Evolutionary conservation across 2,113 vertebrate species (phyloP).

Genomic region (Anarhynchus alexandrinus): DNA sequence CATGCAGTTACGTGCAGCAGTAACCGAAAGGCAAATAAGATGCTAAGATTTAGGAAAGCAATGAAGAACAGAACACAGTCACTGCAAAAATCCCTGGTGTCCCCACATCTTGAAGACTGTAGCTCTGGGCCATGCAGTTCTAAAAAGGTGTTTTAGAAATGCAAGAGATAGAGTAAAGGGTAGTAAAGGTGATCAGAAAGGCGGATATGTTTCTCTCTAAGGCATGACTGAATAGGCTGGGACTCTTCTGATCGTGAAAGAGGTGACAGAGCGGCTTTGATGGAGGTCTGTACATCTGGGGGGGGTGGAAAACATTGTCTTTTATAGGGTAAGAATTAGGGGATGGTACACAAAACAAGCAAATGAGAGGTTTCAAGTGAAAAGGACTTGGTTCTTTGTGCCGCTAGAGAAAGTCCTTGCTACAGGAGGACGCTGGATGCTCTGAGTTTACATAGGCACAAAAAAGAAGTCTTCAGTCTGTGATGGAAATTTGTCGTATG

Average conservation of each 20-base stretch:
- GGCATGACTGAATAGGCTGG: neutral
- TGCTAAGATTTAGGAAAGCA: neutral
- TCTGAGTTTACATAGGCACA: neutral
- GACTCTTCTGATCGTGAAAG: neutral
- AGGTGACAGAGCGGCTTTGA: neutral
- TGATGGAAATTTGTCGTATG: neutral
- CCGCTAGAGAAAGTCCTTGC: neutral
- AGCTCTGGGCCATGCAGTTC: neutral
- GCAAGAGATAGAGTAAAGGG: neutral
- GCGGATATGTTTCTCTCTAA: neutral
- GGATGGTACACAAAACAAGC: neutral
- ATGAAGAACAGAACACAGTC: neutral
- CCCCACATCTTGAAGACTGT: neutral
- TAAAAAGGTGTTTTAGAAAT: neutral
- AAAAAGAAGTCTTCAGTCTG: neutral
- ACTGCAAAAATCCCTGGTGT: neutral
- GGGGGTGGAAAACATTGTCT: neutral
- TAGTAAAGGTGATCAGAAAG: neutral
- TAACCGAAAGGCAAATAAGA: neutral
- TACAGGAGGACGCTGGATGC: neutral
- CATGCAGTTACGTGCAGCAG: neutral
- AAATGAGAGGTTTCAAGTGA: neutral
- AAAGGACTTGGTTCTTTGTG: neutral
- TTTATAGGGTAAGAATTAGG: neutral
- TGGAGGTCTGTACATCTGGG: neutral